Evolutionary conservation across 2,113 vertebrate species (phyloP).

Genomic region (Phyllopteryx taeniolatus): DNA sequence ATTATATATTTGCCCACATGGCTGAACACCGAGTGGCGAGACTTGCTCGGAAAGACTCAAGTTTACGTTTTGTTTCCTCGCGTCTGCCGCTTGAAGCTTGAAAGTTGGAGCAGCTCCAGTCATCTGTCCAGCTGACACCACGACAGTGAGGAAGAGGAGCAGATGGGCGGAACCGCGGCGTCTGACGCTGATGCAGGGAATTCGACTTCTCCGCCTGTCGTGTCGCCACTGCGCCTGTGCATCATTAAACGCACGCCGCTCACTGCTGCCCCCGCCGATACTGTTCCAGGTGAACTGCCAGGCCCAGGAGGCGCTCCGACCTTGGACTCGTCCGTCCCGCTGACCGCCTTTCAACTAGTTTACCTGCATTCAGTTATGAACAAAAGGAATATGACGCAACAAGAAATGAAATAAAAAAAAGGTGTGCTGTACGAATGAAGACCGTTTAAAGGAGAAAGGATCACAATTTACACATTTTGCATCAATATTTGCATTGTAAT

Average conservation of each 20-base stretch:
- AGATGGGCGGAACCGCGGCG: constrained; percentile 27
- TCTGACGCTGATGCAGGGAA: constrained; percentile 42
- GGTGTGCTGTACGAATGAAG: too few relatives aligned
- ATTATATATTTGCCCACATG: background rate
- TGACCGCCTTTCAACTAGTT: background rate
- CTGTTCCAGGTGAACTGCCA: constrained; percentile 27
- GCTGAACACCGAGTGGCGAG: background rate
- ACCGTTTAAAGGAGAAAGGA: too few relatives aligned
- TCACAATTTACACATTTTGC: too few relatives aligned
- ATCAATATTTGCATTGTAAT: too few relatives aligned
- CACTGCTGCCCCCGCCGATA: constrained; percentile 19
- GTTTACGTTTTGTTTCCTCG: background rate
- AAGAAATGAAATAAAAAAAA: too few relatives aligned
- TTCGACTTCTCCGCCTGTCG: constrained; percentile 38
- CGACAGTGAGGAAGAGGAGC: constrained; percentile 7
- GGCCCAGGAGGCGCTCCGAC: constrained; percentile 24
- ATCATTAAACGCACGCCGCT: constrained; percentile 52
- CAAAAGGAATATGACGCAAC: too few relatives aligned
- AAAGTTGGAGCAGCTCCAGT: constrained; percentile 22
- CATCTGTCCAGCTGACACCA: constrained; percentile 5
- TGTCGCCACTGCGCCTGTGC: constrained; percentile 48
- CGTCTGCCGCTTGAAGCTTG: constrained; percentile 7
- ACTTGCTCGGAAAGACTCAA: background rate
- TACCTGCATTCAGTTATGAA: background rate
- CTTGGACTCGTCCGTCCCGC: constrained; percentile 31